Evolutionary conservation across 2,888 invertebrate species (phyloP), one percentile per base, ranked within the genome.

Genomic region (Anagyrus pseudococci): DNA sequence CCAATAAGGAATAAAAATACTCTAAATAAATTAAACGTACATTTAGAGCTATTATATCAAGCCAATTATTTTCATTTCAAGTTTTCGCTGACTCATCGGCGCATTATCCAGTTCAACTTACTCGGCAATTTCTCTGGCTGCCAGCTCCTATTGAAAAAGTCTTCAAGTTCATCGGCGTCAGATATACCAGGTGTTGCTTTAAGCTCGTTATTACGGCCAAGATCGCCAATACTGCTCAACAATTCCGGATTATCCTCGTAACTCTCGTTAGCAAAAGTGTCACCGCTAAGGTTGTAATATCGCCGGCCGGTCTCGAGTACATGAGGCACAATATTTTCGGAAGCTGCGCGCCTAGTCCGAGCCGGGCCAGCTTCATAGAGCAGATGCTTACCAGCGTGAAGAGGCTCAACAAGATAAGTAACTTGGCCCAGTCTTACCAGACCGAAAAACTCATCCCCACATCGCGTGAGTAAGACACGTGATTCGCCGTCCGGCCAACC

Each of bases 361-460:
- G 62, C 53, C 19, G 20, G 58, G 33, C 59, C 67, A n/a, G 67
- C 64, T 50, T 72, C 71, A 63, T 74, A 75, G 29, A 77, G 70
- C 61, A 76, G 48, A 59, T 78, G 76, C n/a, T 46, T 68, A 65
- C 22, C 8, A 1, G 22, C n/a, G 15, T 8, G 44, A 2, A 75
- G 26, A 1, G 86, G 86, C 71, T 85, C 82, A 49, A 86, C 75
- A 44, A 85, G 81, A 56, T 84, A 85, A 59, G 83, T 82, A 56
- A 83, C 80, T 13, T 79, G 77, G 1, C 79, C 80, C 33, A 84
- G 80, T 66, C 82, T 81, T 48, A 86, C 78, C 68, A 86, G 71
- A 4, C 85, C 86, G 64, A 85, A 86, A 64, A 86, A 77, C 69
- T 83, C 83, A 13, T 82, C 83, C 0, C 76, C 81, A 69, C 86